Conservation (phyloP, 2,888 invertebrate species). For the Orchestes rusci region DNA sequence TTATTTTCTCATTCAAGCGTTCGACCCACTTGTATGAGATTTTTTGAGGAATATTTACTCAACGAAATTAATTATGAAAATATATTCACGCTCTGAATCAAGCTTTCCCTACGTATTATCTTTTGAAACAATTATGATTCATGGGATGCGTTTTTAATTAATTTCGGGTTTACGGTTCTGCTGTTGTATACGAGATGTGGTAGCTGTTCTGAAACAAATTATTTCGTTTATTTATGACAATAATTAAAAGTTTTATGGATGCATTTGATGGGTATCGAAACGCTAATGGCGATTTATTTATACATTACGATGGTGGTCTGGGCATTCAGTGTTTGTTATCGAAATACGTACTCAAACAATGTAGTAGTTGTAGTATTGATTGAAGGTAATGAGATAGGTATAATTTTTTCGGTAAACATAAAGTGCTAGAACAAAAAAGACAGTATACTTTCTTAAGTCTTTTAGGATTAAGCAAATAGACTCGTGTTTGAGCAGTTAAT, state of each 20-base stretch:
- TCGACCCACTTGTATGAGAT: conserved; percentile 5
- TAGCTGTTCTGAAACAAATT: conserved; percentile 2
- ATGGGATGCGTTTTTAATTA: conserved; percentile 9
- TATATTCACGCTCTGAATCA: conserved; percentile 17
- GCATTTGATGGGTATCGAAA: background rate
- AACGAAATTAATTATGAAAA: conserved; percentile 15
- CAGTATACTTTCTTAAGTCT: too few relatives aligned
- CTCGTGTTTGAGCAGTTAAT: too few relatives aligned
- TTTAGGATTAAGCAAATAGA: too few relatives aligned
- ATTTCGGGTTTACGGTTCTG: conserved; percentile 10
- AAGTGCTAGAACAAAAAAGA: too few relatives aligned
- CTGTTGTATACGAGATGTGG: conserved; percentile 3
- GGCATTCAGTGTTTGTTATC: too few relatives aligned
- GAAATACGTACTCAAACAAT: too few relatives aligned
- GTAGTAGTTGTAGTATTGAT: too few relatives aligned
- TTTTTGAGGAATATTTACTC: conserved; percentile 15
- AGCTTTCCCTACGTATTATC: conserved; percentile 15
- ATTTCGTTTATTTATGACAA: conserved; percentile 5
- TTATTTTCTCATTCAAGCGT: conserved; percentile 4
- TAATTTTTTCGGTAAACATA: too few relatives aligned
- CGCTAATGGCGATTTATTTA: too few relatives aligned
- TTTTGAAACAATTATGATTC: conserved; percentile 12
- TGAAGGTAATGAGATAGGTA: too few relatives aligned
- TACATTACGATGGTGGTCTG: too few relatives aligned
- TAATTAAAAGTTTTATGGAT: conserved; percentile 5